Evolutionary conservation across 92 coral and sea anemone species (phyloP).

Genomic region (Porites divaricata): DNA sequence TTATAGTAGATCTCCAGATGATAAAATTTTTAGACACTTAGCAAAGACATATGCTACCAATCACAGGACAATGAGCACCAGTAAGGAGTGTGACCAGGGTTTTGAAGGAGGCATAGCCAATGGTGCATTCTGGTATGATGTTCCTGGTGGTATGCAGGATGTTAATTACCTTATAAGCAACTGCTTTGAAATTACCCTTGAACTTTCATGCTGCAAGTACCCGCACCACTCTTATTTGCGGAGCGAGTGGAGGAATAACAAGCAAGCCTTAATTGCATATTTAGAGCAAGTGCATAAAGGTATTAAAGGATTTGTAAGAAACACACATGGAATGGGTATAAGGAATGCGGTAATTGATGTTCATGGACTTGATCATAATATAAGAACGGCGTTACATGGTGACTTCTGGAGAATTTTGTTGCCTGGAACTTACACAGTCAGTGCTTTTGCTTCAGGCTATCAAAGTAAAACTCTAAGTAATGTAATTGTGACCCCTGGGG

Average conservation of each 20-base stretch:
- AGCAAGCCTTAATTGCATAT: conserved; percentile 76
- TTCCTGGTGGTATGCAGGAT: conserved; percentile 99
- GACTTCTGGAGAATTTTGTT: conserved; percentile 90
- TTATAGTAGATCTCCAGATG: conserved; percentile 90
- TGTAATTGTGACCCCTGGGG: conserved; percentile 56
- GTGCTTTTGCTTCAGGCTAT: conserved; percentile 74
- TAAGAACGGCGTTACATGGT: conserved; percentile 76
- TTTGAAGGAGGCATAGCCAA: conserved; percentile 89
- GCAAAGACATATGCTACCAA: conserved; percentile 85
- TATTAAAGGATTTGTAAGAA: conserved; percentile 83
- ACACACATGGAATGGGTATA: conserved; percentile 69
- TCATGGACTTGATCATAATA: conserved; percentile 72
- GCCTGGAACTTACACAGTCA: conserved; percentile 78
- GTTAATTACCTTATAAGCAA: conserved; percentile 94
- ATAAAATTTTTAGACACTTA: conserved; percentile 77
- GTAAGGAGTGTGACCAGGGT: conserved; percentile 48
- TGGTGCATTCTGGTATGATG: conserved; percentile 98
- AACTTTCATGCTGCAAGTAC: conserved; percentile 93
- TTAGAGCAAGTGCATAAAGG: conserved; percentile 94
- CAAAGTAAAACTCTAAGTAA: conserved; percentile 34
- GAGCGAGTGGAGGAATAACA: conserved; percentile 88
- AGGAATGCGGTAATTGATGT: conserved; percentile 79
- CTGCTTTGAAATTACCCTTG: conserved; percentile 96
- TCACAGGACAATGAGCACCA: conserved; percentile 87
- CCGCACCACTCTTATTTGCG: conserved; percentile 67